Base-by-base conservation (phyloP, 2,888 invertebrate species). In the Petrolisthes cinctipes region DNA sequence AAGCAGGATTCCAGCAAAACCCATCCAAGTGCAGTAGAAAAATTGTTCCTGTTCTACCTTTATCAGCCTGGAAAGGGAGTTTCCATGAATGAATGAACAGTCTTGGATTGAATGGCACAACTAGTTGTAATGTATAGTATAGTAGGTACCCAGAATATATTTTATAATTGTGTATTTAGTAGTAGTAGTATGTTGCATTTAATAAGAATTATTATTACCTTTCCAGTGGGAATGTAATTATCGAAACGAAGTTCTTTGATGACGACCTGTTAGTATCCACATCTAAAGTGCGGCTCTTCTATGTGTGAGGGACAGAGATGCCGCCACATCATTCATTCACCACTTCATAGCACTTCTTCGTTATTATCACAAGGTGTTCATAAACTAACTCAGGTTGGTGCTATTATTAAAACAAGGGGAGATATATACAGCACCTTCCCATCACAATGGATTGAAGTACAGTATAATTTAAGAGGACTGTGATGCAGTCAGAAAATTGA, bases 191-290 rank as follows among this genome's bases (percentile, higher is more conserved):
- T 83, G n/a, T 11, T 4, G 2, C 37, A 9, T 11, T 54, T 54
- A 54, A 9, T 1, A 5, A 20, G 51, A 81, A 5, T 37, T 66
- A 6, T 51, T 78, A 17, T 91, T 90, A 92, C 90, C 91, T 92
- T 95, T 95, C 89, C 94, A 98, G 97, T 94, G 98, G 99, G 11
- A 98, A 99, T 92, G 96, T 98, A 83, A 97, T 98, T 54, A 98
- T 99, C 91, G 98, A 99, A 94, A 99, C 98, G 0, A 97, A 97
- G 93, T 99, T 99, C 94, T 99, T 95, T 93, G 99, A 99, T 93
- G 98, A 97, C 91, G 97, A 98, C 92, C 94, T 98, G 82, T 95
- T 98, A 91, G 97, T 99, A 91, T 97, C 97, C 90, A 98, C 97
- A 81, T 99, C 99, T 23, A 96, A 95, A 93, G 98, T 99, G 89